Evolutionary conservation across 2,888 invertebrate species (phyloP).

Genomic region (Corbicula japonica): DNA sequence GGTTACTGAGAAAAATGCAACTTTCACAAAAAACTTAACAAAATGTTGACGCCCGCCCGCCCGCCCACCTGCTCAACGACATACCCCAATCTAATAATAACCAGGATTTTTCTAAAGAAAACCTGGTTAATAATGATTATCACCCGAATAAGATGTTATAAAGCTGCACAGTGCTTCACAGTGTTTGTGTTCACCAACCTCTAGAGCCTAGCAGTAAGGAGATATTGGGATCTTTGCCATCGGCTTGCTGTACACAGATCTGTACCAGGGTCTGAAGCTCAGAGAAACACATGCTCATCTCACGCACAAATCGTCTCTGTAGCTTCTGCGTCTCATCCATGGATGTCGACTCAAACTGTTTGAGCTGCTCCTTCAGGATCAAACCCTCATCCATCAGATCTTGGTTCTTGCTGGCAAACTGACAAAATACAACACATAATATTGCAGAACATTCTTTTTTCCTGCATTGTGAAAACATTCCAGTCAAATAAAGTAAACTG

Average conservation of each 20-base stretch:
- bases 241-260: constrained; percentile 81
- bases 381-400: constrained; percentile 82
- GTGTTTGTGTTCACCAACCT: constrained; percentile 69
- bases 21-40: no score
- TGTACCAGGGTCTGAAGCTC: constrained; percentile 83
- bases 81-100: no score
- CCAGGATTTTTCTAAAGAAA: no score
- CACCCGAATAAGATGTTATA: no score
- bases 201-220: constrained; percentile 81
- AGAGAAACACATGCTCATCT: constrained; percentile 81
- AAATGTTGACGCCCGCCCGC: no score
- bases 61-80: no score
- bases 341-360: constrained; percentile 75
- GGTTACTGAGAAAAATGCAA: no score
- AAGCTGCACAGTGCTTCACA: no score
- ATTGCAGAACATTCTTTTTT: no score
- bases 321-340: constrained; percentile 75
- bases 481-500: no score
- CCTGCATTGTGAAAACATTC: no score
- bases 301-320: constrained; percentile 79
- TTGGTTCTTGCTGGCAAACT: constrained; percentile 82
- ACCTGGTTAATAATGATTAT: no score
- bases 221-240: constrained; percentile 84
- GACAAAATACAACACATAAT: constrained; percentile 30
- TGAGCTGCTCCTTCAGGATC: constrained; percentile 76